phyloP scores from a whole-genome alignment of 2,113 vertebrate genomes.

The Cyprinodon brontotheroides region DNA sequence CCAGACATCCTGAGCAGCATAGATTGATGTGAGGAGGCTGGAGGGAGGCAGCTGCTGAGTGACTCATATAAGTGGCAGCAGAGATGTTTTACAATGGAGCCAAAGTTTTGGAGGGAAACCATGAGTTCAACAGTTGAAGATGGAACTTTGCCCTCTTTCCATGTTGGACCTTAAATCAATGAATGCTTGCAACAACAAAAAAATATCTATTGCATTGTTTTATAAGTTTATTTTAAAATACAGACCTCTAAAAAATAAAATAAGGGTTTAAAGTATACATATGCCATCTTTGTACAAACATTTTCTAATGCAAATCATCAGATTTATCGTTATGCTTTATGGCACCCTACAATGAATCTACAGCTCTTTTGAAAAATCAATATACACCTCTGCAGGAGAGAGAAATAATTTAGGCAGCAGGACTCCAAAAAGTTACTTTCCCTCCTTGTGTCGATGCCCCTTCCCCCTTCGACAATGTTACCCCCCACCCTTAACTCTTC shows the following conservation, averaged over 20 bases:
- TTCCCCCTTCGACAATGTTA: background rate
- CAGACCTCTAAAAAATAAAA: too few relatives aligned
- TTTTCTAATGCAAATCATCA: background rate
- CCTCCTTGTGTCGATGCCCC: slow-evolving; percentile 35
- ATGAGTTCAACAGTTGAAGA: slow-evolving; percentile 14
- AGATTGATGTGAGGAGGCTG: slow-evolving; percentile 72
- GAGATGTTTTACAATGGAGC: slow-evolving; percentile 51
- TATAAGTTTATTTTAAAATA: too few relatives aligned
- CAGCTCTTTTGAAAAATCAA: slow-evolving; percentile 16
- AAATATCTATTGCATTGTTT: background rate
- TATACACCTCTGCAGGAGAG: slow-evolving; percentile 29
- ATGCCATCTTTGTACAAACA: background rate
- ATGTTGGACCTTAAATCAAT: too few relatives aligned
- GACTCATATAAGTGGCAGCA: slow-evolving; percentile 47
- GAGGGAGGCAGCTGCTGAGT: slow-evolving; percentile 55
- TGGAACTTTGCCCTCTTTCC: background rate
- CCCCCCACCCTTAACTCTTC: slow-evolving; percentile 22
- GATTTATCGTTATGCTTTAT: background rate
- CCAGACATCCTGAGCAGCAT: slow-evolving; percentile 44
- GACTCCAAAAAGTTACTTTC: slow-evolving; percentile 52
- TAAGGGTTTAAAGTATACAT: background rate
- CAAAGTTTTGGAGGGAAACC: slow-evolving; percentile 76
- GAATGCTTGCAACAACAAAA: background rate
- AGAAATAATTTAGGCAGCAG: slow-evolving; percentile 39
- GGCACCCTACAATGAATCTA: too few relatives aligned